A percentile compares a stretch with the other conserved stretches of the same genome.
These are phyloP conservation scores for Potamarius usumacintae DNA, from an alignment of 2,113 vertebrate species.

Conservation along the genomic window DNA sequence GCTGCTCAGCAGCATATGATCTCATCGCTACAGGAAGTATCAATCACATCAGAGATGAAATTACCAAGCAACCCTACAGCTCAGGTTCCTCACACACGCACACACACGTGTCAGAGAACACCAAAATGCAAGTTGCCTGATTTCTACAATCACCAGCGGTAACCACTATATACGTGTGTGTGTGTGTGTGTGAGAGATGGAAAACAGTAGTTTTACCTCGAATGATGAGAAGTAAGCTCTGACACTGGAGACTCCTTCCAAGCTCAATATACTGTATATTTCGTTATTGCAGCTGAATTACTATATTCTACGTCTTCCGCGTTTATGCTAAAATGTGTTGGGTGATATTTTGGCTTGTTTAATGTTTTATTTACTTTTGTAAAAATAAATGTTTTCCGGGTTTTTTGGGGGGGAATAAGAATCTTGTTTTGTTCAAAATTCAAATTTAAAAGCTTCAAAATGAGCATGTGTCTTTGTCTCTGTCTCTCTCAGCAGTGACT, in stretches of 20 bases:
- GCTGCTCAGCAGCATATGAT: conserved; percentile 55
- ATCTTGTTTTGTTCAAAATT: neutral
- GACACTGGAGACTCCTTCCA: neutral
- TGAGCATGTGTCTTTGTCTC: neutral
- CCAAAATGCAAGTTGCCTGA: conserved; percentile 50
- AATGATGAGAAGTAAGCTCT: neutral
- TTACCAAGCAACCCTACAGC: conserved; percentile 37
- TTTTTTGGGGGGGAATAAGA: too few species aligned
- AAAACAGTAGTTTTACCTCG: too few species aligned
- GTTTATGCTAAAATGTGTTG: neutral
- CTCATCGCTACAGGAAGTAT: conserved; percentile 54
- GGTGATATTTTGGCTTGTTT: neutral
- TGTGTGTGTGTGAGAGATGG: neutral
- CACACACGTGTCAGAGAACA: conserved; percentile 60
- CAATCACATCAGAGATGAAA: conserved; percentile 53
- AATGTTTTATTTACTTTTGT: neutral
- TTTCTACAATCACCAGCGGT: conserved; percentile 43
- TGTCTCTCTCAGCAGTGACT: neutral
- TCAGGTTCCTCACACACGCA: conserved; percentile 53
- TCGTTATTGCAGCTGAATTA: neutral
- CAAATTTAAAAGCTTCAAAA: neutral
- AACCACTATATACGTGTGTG: conserved; percentile 2
- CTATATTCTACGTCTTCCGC: neutral
- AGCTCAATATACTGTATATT: neutral
- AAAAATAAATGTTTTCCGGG: too few species aligned